Percentiles rank a stretch among this genome's conserved stretches.
Conservation (phyloP, 2,113 vertebrate genomes). For the Alligator mississippiensis region DNA sequence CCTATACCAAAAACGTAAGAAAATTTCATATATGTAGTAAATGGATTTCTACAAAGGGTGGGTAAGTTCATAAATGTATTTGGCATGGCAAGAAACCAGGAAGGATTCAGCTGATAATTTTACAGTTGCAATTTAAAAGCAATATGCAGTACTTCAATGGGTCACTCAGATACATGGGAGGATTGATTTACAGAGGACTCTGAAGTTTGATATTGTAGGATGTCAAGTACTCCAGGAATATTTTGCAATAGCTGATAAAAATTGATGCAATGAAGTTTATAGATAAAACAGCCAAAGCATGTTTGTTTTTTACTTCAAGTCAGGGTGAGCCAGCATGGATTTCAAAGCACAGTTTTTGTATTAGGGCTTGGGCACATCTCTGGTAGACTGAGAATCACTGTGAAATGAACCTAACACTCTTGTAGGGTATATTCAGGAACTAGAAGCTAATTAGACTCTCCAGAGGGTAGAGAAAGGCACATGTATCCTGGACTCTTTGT, state of each 20-base stretch:
- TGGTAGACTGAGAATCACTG: neutral
- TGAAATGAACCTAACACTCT: neutral
- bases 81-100: neutral
- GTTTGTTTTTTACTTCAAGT: neutral
- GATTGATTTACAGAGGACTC: neutral
- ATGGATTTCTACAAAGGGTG: neutral
- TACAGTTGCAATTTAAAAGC: neutral
- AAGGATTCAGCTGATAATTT: neutral
- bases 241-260: neutral
- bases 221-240: neutral
- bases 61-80: conserved; percentile 6
- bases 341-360: neutral
- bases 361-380: neutral
- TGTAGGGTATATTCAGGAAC: neutral
- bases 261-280: neutral
- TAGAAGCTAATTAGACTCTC: neutral
- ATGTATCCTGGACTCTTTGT: neutral
- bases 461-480: neutral
- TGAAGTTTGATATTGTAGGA: neutral
- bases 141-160: neutral
- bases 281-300: neutral
- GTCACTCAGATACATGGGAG: neutral
- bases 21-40: neutral
- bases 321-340: neutral
- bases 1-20: neutral